Evolutionary conservation across 2,888 invertebrate genomes (phyloP).

Genomic region (Arge pagana): DNA sequence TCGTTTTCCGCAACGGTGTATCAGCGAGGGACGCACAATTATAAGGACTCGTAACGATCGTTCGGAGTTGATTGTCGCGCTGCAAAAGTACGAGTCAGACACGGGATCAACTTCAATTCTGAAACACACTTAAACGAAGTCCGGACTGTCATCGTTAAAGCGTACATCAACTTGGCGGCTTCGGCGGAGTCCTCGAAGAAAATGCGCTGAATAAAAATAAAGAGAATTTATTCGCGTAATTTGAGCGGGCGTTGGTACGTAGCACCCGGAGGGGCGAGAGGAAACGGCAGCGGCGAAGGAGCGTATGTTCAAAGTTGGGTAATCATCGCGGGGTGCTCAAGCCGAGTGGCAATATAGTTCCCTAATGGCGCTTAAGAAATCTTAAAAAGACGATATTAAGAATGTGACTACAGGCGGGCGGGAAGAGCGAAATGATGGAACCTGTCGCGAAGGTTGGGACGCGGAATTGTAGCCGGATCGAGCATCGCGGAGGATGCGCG

Average conservation of each 20-base stretch:
- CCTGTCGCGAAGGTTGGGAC: constrained; percentile 20
- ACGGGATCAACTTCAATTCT: constrained; percentile 19
- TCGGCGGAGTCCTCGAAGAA: constrained; percentile 26
- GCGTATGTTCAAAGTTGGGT: constrained; percentile 48
- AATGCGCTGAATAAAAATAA: constrained; percentile 49
- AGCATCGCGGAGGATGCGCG: constrained; percentile 21
- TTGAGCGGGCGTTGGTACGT: constrained; percentile 44
- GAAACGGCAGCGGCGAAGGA: constrained; percentile 35
- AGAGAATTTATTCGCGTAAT: constrained; percentile 57
- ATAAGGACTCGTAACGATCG: too few relatives aligned
- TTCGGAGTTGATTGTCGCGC: too few relatives aligned
- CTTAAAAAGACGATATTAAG: constrained; percentile 58
- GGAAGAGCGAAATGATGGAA: constrained; percentile 40
- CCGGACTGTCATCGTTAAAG: constrained; percentile 35
- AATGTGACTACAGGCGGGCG: constrained; percentile 52
- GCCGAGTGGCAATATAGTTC: constrained; percentile 56
- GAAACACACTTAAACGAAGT: constrained; percentile 19
- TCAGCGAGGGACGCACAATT: too few relatives aligned
- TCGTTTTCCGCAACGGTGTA: too few relatives aligned
- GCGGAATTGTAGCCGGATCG: constrained; percentile 19
- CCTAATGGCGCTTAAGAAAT: constrained; percentile 58
- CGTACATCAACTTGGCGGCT: constrained; percentile 19
- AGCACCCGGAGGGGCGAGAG: constrained; percentile 20
- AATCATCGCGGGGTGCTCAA: constrained; percentile 32
- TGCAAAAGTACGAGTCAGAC: too few relatives aligned